Percentiles rank a stretch among this genome's conserved stretches.
These are phyloP conservation scores for Hemithea aestivaria DNA, from an alignment of 2,888 invertebrate species.

Conservation along the genomic window DNA sequence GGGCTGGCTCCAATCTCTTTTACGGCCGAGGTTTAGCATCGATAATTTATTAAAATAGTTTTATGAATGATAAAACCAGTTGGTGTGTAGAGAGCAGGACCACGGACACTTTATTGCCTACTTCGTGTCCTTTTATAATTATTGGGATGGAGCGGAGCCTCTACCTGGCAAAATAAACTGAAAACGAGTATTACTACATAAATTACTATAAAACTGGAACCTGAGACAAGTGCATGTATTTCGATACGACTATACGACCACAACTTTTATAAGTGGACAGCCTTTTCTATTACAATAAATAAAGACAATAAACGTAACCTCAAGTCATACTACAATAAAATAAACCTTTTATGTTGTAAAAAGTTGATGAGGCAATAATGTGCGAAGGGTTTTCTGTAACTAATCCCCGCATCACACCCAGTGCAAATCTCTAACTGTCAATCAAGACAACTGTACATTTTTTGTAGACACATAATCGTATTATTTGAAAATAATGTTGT, in stretches of 20 bases:
- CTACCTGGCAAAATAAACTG: constrained; percentile 31
- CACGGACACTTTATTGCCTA: constrained; percentile 43
- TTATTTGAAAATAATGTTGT: constrained; percentile 70
- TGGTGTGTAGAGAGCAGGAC: constrained; percentile 39
- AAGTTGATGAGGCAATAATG: background rate
- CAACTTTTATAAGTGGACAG: constrained; percentile 4
- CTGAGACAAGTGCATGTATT: constrained; percentile 9
- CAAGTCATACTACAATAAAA: too few species aligned
- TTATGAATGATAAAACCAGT: constrained; percentile 73
- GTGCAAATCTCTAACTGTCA: constrained; percentile 40
- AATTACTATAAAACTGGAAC: constrained; percentile 23
- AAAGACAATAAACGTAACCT: background rate
- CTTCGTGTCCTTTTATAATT: constrained; percentile 40
- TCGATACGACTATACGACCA: constrained; percentile 1
- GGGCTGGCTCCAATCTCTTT: constrained; percentile 70
- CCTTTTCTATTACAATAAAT: constrained; percentile 4
- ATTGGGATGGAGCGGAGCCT: constrained; percentile 23
- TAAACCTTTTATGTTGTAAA: too few species aligned
- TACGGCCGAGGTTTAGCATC: constrained; percentile 69
- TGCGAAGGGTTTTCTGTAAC: constrained; percentile 9
- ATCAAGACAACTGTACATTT: constrained; percentile 46
- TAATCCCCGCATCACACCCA: constrained; percentile 34
- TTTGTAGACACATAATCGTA: constrained; percentile 58
- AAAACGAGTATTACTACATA: constrained; percentile 24
- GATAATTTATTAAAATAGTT: constrained; percentile 74